phyloP scores from a whole-genome alignment of 2,888 invertebrate genomes.

The Drosophila kanekoi region DNA sequence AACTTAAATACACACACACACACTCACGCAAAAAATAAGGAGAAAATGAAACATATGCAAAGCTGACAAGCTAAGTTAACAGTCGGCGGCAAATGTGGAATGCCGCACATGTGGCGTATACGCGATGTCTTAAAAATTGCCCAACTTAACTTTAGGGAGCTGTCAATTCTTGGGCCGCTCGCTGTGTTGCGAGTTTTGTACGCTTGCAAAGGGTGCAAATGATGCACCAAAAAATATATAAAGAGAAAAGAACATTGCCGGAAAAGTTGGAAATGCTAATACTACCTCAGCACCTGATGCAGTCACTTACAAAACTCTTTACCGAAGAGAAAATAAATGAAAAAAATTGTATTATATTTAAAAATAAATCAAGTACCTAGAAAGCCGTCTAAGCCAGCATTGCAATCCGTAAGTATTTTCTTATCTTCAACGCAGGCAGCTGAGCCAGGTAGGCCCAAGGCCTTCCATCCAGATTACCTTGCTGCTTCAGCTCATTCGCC shows the following conservation, averaged over 20 bases:
- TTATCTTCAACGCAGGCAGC: background rate
- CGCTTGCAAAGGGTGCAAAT: conserved; percentile 11
- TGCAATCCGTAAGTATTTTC: background rate
- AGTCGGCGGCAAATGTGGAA: conserved; percentile 1
- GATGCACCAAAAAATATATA: conserved; percentile 29
- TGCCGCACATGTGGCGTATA: conserved; percentile 42
- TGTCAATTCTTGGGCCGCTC: conserved; percentile 37
- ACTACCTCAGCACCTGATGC: conserved; percentile 38
- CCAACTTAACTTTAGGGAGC: conserved; percentile 43
- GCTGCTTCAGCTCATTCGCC: too few relatives aligned
- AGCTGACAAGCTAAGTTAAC: conserved; percentile 57
- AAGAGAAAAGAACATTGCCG: background rate
- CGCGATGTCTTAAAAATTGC: conserved; percentile 50
- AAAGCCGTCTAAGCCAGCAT: conserved; percentile 9
- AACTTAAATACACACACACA: conserved; percentile 36
- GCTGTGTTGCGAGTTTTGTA: conserved; percentile 24
- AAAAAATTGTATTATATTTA: background rate
- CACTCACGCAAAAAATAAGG: background rate
- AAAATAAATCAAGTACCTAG: conserved; percentile 5
- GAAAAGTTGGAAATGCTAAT: conserved; percentile 7
- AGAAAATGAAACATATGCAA: conserved; percentile 52
- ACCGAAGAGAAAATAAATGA: background rate
- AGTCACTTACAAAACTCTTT: conserved; percentile 18
- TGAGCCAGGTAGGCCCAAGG: background rate
- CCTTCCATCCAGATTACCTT: background rate